These are phyloP conservation scores for Laspeyria flexula DNA, from an alignment of 2,888 invertebrate genomes.

Conservation along the genomic window DNA sequence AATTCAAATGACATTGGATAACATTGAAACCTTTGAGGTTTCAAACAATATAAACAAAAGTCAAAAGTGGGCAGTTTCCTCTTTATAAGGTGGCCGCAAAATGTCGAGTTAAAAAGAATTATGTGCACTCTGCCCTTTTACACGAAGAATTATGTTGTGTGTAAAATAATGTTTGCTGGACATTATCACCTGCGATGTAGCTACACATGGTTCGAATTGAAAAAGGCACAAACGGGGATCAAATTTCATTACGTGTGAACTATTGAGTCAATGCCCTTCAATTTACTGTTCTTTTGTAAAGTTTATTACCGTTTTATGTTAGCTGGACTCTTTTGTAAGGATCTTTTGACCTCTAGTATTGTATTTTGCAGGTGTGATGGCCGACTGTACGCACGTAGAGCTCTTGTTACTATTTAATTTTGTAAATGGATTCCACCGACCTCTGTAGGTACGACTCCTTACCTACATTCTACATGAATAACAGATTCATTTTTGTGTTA, in stretches of 20 bases:
- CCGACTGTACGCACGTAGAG: background rate
- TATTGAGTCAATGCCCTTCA: constrained; percentile 5
- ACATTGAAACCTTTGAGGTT: background rate
- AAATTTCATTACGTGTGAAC: constrained; percentile 19
- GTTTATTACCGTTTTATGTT: background rate
- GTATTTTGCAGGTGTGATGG: background rate
- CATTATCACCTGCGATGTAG: background rate
- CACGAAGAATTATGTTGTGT: background rate
- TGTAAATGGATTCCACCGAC: background rate
- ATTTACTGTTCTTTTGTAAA: constrained; percentile 1
- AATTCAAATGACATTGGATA: constrained; percentile 16
- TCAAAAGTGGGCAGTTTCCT: background rate
- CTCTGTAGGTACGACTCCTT: background rate
- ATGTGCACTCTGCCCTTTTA: background rate
- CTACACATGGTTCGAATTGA: constrained; percentile 1
- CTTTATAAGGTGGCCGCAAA: background rate
- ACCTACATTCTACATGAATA: too few species aligned
- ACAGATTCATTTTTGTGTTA: too few species aligned
- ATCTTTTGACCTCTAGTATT: background rate
- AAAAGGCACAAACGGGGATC: constrained; percentile 13
- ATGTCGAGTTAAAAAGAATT: background rate
- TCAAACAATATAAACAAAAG: background rate
- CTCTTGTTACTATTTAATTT: background rate
- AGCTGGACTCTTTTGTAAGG: background rate
- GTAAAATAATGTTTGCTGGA: constrained; percentile 4